A percentile compares a stretch with the other conserved stretches of the same genome.
Conservation (phyloP, 2,888 invertebrate genomes). For the Diogma glabrata region DNA sequence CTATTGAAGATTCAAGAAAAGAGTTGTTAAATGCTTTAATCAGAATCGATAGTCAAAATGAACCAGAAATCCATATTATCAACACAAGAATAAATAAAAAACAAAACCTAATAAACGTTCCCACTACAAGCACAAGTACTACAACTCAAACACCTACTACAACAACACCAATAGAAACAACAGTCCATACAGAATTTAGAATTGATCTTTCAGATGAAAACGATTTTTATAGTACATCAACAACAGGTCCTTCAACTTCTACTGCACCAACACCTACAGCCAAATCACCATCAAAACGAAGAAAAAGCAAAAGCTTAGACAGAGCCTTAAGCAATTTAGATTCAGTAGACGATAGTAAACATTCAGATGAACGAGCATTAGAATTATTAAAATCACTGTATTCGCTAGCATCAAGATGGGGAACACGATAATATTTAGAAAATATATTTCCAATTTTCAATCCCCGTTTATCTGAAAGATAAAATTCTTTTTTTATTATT, state of each 20-base stretch:
- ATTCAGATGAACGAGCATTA: slow-evolving; percentile 65
- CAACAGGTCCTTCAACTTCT: slow-evolving; percentile 19
- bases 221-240: not conserved
- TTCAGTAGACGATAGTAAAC: slow-evolving; percentile 44
- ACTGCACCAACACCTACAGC: slow-evolving; percentile 15
- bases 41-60: slow-evolving; percentile 41
- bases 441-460: too few species aligned
- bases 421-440: slow-evolving; percentile 37
- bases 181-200: not conserved
- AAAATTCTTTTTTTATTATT: too few species aligned
- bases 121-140: slow-evolving; percentile 30
- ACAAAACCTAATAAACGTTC: slow-evolving; percentile 14
- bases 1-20: slow-evolving; percentile 56
- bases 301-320: slow-evolving; percentile 19
- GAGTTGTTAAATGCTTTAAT: slow-evolving; percentile 57
- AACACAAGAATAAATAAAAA: slow-evolving; percentile 23
- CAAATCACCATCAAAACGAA: slow-evolving; percentile 21
- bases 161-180: slow-evolving; percentile 22
- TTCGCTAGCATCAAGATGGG: slow-evolving; percentile 73
- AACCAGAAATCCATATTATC: slow-evolving; percentile 21
- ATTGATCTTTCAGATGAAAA: slow-evolving; percentile 4
- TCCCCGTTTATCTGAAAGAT: too few species aligned
- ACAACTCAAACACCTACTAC: slow-evolving; percentile 25
- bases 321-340: slow-evolving; percentile 43
- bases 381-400: slow-evolving; percentile 74